Conservation (phyloP, 2,113 vertebrate genomes). For the Perca fluviatilis region DNA sequence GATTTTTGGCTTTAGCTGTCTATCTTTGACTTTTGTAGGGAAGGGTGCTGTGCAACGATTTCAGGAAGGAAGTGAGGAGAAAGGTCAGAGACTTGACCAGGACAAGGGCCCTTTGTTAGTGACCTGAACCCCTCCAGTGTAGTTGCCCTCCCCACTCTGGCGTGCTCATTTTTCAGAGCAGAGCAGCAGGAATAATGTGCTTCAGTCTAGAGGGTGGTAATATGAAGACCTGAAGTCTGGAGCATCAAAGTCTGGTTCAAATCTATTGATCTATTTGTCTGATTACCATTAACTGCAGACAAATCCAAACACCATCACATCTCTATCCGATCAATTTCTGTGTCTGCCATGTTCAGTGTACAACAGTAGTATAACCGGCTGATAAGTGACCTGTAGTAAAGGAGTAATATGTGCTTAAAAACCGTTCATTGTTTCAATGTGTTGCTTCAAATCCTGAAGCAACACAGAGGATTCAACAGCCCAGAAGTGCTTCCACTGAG, state of each 20-base stretch:
- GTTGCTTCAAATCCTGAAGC: slow-evolving; percentile 58
- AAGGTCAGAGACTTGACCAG: slow-evolving; percentile 82
- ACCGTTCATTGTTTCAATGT: slow-evolving; percentile 56
- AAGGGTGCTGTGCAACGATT: slow-evolving; percentile 39
- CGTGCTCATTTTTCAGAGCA: slow-evolving; percentile 54
- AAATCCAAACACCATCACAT: slow-evolving; percentile 67
- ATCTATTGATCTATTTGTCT: slow-evolving; percentile 79
- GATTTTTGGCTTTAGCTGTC: slow-evolving; percentile 88
- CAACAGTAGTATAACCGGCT: slow-evolving; percentile 39
- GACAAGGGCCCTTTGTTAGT: slow-evolving; percentile 92
- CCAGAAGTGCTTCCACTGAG: slow-evolving; percentile 69
- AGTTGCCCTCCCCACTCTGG: slow-evolving; percentile 45
- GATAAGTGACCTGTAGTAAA: slow-evolving; percentile 63
- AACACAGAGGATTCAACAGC: slow-evolving; percentile 48
- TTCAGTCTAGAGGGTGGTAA: slow-evolving; percentile 68
- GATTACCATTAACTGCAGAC: slow-evolving; percentile 80
- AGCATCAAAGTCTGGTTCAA: slow-evolving; percentile 80
- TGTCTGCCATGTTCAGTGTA: slow-evolving; percentile 34
- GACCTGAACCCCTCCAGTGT: slow-evolving; percentile 77
- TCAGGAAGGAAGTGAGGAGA: slow-evolving; percentile 77
- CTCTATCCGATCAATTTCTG: slow-evolving; percentile 53
- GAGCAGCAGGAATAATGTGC: slow-evolving; percentile 71
- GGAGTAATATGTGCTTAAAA: slow-evolving; percentile 51
- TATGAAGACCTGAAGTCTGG: slow-evolving; percentile 67
- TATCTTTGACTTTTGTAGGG: slow-evolving; percentile 88